Evolutionary conservation across 2,797 vertebrate genomes (phyloP).

Genomic region (Rhynchotus rufescens): DNA sequence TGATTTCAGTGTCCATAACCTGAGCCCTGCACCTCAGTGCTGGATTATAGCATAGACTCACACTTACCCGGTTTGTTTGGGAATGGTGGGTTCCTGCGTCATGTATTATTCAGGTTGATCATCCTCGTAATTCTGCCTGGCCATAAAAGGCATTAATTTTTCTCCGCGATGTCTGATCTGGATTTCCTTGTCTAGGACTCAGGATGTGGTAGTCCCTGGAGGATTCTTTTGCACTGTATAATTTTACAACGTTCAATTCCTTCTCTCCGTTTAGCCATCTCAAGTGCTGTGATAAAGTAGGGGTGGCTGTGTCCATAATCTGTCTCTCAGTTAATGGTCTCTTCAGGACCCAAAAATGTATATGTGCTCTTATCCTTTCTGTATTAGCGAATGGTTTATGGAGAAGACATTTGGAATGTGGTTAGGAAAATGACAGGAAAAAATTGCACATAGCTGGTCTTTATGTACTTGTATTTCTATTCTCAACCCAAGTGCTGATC

Average conservation of each 20-base stretch:
- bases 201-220: conserved; percentile 4
- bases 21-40: not conserved
- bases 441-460: not conserved
- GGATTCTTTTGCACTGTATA: not conserved
- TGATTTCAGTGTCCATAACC: not conserved
- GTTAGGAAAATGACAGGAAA: not conserved
- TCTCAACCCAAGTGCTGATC: conserved; percentile 5
- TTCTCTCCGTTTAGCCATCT: not conserved
- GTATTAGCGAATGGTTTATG: not conserved
- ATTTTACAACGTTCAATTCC: not conserved
- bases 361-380: not conserved
- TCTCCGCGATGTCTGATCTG: not conserved
- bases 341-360: not conserved
- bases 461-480: not conserved
- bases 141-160: not conserved
- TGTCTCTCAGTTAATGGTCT: not conserved
- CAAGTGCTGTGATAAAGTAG: not conserved
- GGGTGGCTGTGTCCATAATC: not conserved
- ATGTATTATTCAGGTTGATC: not conserved
- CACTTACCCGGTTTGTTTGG: not conserved
- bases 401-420: not conserved
- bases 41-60: not conserved
- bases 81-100: not conserved
- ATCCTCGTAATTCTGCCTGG: not conserved
- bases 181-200: conserved; percentile 20